phyloP scores from a whole-genome alignment of 2,113 vertebrate genomes.

The Aspiorhynchus laticeps region DNA sequence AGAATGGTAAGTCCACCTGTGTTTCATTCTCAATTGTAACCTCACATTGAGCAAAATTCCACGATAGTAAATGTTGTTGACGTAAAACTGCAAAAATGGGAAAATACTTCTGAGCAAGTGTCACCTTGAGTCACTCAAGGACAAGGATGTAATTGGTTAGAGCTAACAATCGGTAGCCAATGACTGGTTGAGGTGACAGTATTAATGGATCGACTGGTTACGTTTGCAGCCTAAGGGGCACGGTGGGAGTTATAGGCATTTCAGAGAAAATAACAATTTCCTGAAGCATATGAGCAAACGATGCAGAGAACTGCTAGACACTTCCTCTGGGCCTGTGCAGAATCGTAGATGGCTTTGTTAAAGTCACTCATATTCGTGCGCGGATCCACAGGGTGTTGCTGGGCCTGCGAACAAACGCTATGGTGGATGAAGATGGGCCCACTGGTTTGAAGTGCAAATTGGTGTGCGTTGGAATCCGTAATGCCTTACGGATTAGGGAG shows the following conservation, averaged over 20 bases:
- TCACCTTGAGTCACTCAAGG: constrained; percentile 42
- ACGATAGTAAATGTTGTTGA: neutral
- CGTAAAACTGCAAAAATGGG: neutral
- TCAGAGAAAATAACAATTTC: constrained; percentile 36
- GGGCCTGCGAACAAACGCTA: constrained; percentile 54
- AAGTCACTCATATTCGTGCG: constrained; percentile 71
- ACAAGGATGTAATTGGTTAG: constrained; percentile 25
- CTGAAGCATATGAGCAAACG: constrained; percentile 12
- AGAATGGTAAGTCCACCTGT: constrained; percentile 85
- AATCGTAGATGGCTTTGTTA: constrained; percentile 84
- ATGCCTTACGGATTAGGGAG: constrained; percentile 65
- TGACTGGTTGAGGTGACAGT: constrained; percentile 31
- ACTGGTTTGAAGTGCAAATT: constrained; percentile 87
- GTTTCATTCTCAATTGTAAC: neutral
- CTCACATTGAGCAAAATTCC: neutral
- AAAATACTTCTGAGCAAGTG: constrained; percentile 8
- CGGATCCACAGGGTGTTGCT: constrained; percentile 77
- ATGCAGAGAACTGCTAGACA: constrained; percentile 43
- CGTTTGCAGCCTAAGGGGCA: neutral
- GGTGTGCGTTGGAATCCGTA: constrained; percentile 76
- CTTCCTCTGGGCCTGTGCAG: constrained; percentile 71
- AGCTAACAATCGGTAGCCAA: neutral
- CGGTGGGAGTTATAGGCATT: constrained; percentile 34
- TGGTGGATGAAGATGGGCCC: constrained; percentile 76
- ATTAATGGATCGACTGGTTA: constrained; percentile 23